Evolutionary conservation across 2,797 vertebrate species (phyloP).

Genomic region (Lindbergichthys nudifrons): DNA sequence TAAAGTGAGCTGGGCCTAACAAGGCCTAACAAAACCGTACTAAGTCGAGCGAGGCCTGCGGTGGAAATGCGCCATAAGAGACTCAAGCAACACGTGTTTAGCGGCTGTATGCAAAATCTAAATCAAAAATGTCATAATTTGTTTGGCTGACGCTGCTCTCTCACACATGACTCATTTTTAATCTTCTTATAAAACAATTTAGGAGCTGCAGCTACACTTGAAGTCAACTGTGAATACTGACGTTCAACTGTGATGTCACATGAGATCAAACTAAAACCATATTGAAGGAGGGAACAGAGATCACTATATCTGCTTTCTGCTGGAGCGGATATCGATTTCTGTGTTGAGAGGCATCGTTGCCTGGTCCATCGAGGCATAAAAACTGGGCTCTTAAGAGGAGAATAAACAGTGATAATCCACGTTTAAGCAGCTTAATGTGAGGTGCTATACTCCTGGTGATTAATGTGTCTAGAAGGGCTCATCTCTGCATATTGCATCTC

Average conservation of each 20-base stretch:
- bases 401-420: constrained; percentile 80
- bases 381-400: constrained; percentile 69
- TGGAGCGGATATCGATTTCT: constrained; percentile 70
- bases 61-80: no score
- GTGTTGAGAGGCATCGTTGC: constrained; percentile 65
- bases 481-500: constrained; percentile 70
- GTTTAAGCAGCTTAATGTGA: constrained; percentile 81
- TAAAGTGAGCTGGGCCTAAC: no score
- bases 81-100: constrained; percentile 5
- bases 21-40: no score
- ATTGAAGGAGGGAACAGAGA: constrained; percentile 27
- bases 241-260: constrained; percentile 24
- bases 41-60: no score
- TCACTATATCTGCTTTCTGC: constrained; percentile 60
- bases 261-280: constrained; percentile 57
- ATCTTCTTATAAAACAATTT: constrained; percentile 69
- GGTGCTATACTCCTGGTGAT: constrained; percentile 78
- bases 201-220: constrained; percentile 38
- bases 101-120: constrained; percentile 16
- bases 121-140: constrained; percentile 28
- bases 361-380: constrained; percentile 69
- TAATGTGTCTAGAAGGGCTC: constrained; percentile 77
- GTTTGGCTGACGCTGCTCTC: constrained; percentile 36
- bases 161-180: constrained; percentile 47
- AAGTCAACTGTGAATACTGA: constrained; percentile 33